These are phyloP conservation scores for Manacus vitellinus DNA, from an alignment of 2,113 vertebrate species.

Conservation along the genomic window DNA sequence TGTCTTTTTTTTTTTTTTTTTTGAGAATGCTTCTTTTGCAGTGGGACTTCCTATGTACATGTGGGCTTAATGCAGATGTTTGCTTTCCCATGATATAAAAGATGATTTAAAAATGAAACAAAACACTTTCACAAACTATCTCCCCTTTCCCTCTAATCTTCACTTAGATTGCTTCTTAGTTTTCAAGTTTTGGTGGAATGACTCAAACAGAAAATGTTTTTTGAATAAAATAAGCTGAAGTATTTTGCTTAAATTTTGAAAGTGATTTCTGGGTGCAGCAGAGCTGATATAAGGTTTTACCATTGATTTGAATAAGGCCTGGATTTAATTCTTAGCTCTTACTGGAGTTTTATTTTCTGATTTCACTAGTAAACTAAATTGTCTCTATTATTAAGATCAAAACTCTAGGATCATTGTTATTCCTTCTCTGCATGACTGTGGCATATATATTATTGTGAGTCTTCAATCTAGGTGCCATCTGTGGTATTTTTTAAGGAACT, in stretches of 20 bases:
- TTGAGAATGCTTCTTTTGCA: slow-evolving; percentile 38
- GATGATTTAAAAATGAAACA: slow-evolving; percentile 20
- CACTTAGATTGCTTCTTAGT: neutral
- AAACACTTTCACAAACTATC: neutral
- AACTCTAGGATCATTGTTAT: neutral
- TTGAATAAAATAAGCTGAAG: neutral
- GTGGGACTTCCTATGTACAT: slow-evolving; percentile 15
- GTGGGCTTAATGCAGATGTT: neutral
- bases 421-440: neutral
- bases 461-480: neutral
- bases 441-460: neutral
- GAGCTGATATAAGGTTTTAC: neutral
- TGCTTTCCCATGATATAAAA: slow-evolving; percentile 23
- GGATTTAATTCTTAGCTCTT: neutral
- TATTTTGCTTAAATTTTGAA: neutral
- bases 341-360: neutral
- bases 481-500: slow-evolving; percentile 11
- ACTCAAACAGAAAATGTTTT: neutral
- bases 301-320: neutral
- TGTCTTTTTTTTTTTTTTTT: neutral
- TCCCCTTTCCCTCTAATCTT: neutral
- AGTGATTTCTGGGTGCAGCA: neutral
- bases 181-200: neutral
- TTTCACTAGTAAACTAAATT: neutral
- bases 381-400: neutral